A percentile compares a stretch with the other conserved stretches of the same genome.
Evolutionary conservation across 2,113 vertebrate genomes (phyloP).

Genomic region (Atractosteus spatula): DNA sequence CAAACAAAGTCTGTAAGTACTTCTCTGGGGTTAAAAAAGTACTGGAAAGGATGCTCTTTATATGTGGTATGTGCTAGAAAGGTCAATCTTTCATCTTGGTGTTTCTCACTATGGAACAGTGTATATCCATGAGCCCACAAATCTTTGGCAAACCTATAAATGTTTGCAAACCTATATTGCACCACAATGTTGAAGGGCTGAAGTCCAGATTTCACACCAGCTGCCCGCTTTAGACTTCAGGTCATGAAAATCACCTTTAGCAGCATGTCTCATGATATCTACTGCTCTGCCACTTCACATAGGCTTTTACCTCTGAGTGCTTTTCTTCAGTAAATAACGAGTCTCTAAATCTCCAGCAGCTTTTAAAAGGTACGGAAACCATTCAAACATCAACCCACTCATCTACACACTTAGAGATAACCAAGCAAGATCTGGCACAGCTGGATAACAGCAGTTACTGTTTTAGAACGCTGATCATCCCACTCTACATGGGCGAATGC

Average conservation of each 20-base stretch:
- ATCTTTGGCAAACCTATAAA: neutral
- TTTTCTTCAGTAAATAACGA: conserved; percentile 42
- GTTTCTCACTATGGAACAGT: neutral
- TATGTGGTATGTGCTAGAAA: neutral
- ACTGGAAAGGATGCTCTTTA: no score
- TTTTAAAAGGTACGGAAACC: conserved; percentile 34
- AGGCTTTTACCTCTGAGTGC: conserved; percentile 25
- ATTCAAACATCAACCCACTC: conserved; percentile 22
- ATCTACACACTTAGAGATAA: conserved; percentile 32
- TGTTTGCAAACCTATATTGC: neutral
- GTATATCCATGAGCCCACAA: neutral
- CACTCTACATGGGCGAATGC: conserved; percentile 55
- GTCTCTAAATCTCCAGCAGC: conserved; percentile 31
- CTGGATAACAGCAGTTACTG: conserved; percentile 22
- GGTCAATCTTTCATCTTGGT: neutral
- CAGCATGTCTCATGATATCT: conserved; percentile 34
- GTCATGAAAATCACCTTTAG: conserved; percentile 29
- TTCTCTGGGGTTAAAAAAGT: no score
- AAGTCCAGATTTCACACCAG: conserved; percentile 25
- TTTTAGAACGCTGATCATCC: conserved; percentile 31
- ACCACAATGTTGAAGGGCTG: neutral
- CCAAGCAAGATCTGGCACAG: conserved; percentile 39
- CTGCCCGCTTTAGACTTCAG: conserved; percentile 45
- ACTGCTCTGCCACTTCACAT: conserved; percentile 32
- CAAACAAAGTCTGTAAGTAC: no score